These are phyloP conservation scores for Epiblema foenella DNA, from an alignment of 2,888 invertebrate genomes.

Conservation along the genomic window DNA sequence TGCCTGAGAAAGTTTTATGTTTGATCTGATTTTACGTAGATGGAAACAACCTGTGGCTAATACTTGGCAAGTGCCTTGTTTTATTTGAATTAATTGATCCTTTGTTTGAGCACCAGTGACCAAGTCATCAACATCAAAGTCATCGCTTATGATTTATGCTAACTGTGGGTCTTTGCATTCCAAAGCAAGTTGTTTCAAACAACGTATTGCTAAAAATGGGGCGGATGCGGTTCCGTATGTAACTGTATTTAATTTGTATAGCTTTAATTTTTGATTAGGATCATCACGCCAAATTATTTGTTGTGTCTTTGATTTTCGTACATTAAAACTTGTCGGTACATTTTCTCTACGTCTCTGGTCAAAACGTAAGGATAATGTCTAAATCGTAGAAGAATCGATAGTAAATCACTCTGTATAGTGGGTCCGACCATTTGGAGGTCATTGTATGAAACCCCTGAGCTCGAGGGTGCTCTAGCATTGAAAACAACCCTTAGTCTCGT, in stretches of 20 bases:
- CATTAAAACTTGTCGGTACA: not conserved
- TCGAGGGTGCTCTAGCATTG: slow-evolving; percentile 23
- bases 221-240: no score
- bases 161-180: slow-evolving; percentile 11
- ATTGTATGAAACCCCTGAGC: slow-evolving; percentile 27
- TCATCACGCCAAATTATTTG: slow-evolving; percentile 22
- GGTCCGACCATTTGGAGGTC: slow-evolving; percentile 34
- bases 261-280: not conserved
- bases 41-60: slow-evolving; percentile 25
- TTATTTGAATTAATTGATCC: slow-evolving; percentile 26
- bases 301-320: slow-evolving; percentile 28
- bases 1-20: slow-evolving; percentile 24
- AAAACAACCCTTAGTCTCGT: slow-evolving; percentile 15
- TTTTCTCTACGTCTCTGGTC: slow-evolving; percentile 14
- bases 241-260: no score
- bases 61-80: slow-evolving; percentile 16
- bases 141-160: slow-evolving; percentile 7
- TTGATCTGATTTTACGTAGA: slow-evolving; percentile 24
- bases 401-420: slow-evolving; percentile 26
- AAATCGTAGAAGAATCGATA: slow-evolving; percentile 27
- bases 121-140: slow-evolving; percentile 16
- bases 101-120: slow-evolving; percentile 28
- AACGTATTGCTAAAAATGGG: no score
- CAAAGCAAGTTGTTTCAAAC: not conserved
- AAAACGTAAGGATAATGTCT: slow-evolving; percentile 26